A percentile compares a stretch with the other conserved stretches of the same genome.
These are phyloP conservation scores for Dicycla oo DNA, from an alignment of 2,888 invertebrate genomes.

Conservation along the genomic window DNA sequence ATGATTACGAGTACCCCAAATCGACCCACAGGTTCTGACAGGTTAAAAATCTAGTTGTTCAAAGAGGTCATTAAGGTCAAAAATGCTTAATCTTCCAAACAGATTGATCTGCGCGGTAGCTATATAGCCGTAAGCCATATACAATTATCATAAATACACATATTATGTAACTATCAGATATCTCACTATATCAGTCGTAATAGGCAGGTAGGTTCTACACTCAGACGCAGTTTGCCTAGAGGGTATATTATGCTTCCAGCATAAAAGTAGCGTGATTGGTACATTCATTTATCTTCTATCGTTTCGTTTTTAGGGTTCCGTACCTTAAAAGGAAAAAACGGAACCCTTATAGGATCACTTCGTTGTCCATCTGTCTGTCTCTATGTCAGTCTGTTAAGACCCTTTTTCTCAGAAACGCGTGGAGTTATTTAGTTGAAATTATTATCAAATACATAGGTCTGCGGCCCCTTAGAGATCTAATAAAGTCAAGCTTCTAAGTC, in stretches of 20 bases:
- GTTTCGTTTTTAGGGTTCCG: no score
- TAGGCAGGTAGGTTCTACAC: conserved; percentile 7
- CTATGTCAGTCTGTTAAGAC: no score
- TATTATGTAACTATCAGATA: conserved; percentile 33
- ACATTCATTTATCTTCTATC: not conserved
- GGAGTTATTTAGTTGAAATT: no score
- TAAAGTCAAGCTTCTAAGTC: no score
- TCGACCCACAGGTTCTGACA: not conserved
- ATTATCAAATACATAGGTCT: no score
- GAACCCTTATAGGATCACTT: no score
- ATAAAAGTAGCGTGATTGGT: conserved; percentile 13
- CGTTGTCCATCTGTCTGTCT: no score
- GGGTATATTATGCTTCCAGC: conserved; percentile 10
- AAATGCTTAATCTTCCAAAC: not conserved
- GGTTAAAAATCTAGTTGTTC: not conserved
- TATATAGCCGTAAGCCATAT: not conserved
- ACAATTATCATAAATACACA: conserved; percentile 45
- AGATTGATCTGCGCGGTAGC: conserved; percentile 31
- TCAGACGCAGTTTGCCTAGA: conserved; percentile 22
- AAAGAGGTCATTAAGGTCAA: not conserved
- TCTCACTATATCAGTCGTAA: conserved; percentile 31
- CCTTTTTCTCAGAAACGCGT: no score
- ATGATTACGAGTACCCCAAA: not conserved
- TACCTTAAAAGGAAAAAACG: no score
- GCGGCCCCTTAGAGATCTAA: no score